Base-by-base conservation (phyloP, 2,888 invertebrate genomes). In the Campoplex nolae region DNA sequence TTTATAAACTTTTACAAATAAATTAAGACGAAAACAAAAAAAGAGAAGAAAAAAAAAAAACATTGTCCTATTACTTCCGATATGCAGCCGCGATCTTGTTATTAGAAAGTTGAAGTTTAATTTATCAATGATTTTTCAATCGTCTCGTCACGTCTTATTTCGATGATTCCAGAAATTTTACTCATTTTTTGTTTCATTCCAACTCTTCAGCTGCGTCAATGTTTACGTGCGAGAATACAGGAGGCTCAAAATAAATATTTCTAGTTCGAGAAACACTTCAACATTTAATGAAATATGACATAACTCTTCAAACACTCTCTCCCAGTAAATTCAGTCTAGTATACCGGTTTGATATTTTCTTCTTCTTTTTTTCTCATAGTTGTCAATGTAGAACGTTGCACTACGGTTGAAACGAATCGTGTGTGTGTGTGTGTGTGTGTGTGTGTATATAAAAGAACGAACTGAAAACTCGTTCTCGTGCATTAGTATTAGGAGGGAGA, bases 401-500 rank as follows among this genome's bases (percentile, higher is more conserved):
- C 73, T 81, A 73, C 32, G 54, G 81, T 77, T 78, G 73, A 77
- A 70, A 56, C 81, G 86, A 70, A 78, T 23, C 23, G 23, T 23
- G 77, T 84, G 70, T 77, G 76, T 51, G 79, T 71, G 23, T 23
- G 77, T 84, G 70, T 77, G 76, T 51, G 79, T 71, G 23, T 23
- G 77, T 84, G 70, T 77, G 76, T 51, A 75, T 71, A 80, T 23
- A 28, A 32, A 18, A 28, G 70, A 58, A 23, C 38, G 62, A 68
- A 28, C 77, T 70, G 28, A 62, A 23, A 58, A 81, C 76, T 77
- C 58, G 68, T 38, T 23, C 71, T 65, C 62, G 71, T 67, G 73
- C 48, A 67, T 77, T 67, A 74, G 84, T 79, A 62, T 70, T 75
- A 83, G 83, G 76, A 91, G 90, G 87, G 91, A 91, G 88, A 87